Conservation (phyloP, 2,113 vertebrate genomes). For the Acrocephalus arundinaceus region DNA sequence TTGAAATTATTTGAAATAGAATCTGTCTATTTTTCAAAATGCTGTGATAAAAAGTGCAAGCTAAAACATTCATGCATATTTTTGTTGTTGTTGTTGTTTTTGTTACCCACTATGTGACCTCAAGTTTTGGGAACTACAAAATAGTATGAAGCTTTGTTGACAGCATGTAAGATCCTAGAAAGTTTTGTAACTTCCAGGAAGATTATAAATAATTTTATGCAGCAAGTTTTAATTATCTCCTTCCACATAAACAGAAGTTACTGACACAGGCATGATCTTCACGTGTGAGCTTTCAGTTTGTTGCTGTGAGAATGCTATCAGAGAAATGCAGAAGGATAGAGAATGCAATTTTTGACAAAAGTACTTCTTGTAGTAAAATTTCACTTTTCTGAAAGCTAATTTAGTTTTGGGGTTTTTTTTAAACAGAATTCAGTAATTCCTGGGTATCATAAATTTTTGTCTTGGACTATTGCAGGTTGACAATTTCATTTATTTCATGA, state of each 20-base stretch:
- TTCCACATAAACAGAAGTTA: neutral
- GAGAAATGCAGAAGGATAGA: neutral
- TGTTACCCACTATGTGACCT: neutral
- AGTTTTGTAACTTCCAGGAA: neutral
- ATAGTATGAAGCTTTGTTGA: neutral
- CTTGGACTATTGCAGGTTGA: neutral
- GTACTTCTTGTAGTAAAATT: neutral
- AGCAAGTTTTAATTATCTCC: neutral
- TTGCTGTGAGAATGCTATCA: neutral
- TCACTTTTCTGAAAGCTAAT: neutral
- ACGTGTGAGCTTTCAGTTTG: neutral
- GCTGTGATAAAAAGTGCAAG: neutral
- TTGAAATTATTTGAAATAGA: neutral
- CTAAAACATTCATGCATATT: neutral
- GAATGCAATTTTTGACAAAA: neutral
- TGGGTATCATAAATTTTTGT: neutral
- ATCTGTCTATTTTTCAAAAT: neutral
- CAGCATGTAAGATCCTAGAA: neutral
- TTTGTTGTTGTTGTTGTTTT: neutral
- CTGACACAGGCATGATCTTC: neutral
- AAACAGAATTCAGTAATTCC: neutral
- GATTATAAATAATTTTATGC: neutral
- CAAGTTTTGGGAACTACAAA: neutral
- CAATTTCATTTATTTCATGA: neutral
- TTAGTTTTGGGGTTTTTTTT: neutral